These are phyloP conservation scores for Crypturellus tataupa DNA, from an alignment of 2,797 vertebrate genomes.

Conservation along the genomic window DNA sequence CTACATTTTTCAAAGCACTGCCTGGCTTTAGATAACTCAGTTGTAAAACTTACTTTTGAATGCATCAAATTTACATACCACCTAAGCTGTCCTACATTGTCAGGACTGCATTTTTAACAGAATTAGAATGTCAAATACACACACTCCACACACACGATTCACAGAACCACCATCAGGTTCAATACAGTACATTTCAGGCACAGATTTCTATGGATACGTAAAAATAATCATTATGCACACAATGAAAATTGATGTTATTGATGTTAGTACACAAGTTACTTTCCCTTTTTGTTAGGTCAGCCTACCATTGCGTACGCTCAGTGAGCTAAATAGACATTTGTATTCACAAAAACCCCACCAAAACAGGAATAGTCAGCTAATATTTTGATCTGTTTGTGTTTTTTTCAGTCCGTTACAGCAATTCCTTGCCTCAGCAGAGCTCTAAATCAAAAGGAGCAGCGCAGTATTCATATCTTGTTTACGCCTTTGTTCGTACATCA, in stretches of 20 bases:
- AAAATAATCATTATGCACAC: neutral
- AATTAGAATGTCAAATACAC: neutral
- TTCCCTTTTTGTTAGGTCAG: constrained; percentile 4
- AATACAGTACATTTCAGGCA: neutral
- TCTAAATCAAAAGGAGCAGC: constrained; percentile 25
- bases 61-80: neutral
- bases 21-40: neutral
- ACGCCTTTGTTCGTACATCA: constrained; percentile 71
- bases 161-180: neutral
- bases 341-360: neutral
- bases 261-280: neutral
- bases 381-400: constrained; percentile 22
- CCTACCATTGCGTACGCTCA: neutral
- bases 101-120: neutral
- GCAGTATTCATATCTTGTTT: constrained; percentile 63
- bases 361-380: constrained; percentile 22
- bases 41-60: constrained; percentile 56
- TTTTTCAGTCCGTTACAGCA: constrained; percentile 13
- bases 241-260: neutral
- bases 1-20: neutral
- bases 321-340: constrained; percentile 12
- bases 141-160: neutral
- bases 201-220: neutral
- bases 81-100: neutral
- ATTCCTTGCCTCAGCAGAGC: constrained; percentile 43